phyloP scores from a whole-genome alignment of 2,113 vertebrate genomes.

The Equus quagga region DNA sequence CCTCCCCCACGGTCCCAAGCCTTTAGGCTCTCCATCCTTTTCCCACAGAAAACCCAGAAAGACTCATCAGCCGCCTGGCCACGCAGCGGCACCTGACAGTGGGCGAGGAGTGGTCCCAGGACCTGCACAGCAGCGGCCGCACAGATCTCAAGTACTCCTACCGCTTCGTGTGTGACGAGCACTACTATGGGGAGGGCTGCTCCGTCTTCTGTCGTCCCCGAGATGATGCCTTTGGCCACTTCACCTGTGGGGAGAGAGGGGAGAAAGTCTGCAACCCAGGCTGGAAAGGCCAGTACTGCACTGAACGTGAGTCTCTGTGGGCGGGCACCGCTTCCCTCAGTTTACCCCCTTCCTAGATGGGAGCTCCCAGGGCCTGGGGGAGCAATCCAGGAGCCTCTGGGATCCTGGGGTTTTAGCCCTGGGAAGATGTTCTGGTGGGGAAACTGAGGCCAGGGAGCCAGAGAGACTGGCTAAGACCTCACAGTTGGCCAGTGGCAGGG shows the following conservation, averaged over 20 bases:
- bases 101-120: constrained; percentile 98
- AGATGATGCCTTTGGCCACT: constrained; percentile 98
- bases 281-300: constrained; percentile 98
- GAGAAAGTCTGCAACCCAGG: constrained; percentile 98
- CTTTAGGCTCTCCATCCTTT: neutral
- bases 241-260: constrained; percentile 96
- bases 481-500: neutral
- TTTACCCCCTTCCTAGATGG: neutral
- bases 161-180: constrained; percentile 97
- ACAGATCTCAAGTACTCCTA: constrained; percentile 98
- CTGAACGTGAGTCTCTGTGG: constrained; percentile 92
- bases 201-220: constrained; percentile 97
- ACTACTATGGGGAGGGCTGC: constrained; percentile 98
- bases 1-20: accelerated
- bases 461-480: neutral
- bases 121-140: constrained; percentile 93
- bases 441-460: neutral
- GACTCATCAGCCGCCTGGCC: constrained; percentile 96
- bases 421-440: neutral
- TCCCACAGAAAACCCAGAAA: constrained; percentile 94
- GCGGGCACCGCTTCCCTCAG: neutral
- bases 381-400: no score
- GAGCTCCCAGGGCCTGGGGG: neutral
- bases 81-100: constrained; percentile 97
- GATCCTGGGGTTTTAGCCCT: neutral